Evolutionary conservation across 2,113 vertebrate genomes (phyloP), one percentile per base, ranked within the genome.

Genomic region (Bettongia penicillata): DNA sequence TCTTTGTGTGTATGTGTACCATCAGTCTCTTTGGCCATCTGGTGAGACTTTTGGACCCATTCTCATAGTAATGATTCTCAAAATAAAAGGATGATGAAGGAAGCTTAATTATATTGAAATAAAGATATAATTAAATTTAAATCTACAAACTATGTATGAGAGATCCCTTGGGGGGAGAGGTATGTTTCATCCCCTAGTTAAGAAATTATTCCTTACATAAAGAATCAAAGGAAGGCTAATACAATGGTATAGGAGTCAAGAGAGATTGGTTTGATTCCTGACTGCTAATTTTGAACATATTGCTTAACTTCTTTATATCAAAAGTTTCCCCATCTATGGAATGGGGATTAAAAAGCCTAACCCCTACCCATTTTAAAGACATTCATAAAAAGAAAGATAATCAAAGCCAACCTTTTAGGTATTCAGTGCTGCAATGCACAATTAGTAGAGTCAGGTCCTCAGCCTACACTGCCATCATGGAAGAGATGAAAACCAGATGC

Each of bases 341-440:
- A 52, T 91, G 8, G 22, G 12, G 43, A 57, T 68, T 68, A 90
- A 93, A 52, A 89, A 93, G 52, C 95, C 96, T 91, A 96, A 19
- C 47, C 91, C 93, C 51, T 94, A 89, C 10, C 23, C 16, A 77
- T 37, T 96, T 23, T 84, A 43, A 84, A 43, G n/a, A 84, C 43
- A 43, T 22, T 84, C n/a, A 2, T 84, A 84, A 16, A 43, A 84
- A 43, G 37, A 6, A 84, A 43, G 68, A 84, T 84, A 43, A 84
- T 77, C 37, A 77, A 77, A 77, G 37, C 4, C 61, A 77, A n/a
- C 2, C 16, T 84, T 84, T n/a, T 43, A 19, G n/a, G 6, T 84
- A 23, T 84, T 84, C n/a, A 43, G 68, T 43, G 7, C 16, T 43
- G 1, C 7, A 43, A 7, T 84, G 37, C 37, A 84, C 19, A 84